A percentile compares a stretch with the other conserved stretches of the same genome.
phyloP scores from a whole-genome alignment of 1,140 invertebrate genomes.

The Drosophila albomicans region DNA sequence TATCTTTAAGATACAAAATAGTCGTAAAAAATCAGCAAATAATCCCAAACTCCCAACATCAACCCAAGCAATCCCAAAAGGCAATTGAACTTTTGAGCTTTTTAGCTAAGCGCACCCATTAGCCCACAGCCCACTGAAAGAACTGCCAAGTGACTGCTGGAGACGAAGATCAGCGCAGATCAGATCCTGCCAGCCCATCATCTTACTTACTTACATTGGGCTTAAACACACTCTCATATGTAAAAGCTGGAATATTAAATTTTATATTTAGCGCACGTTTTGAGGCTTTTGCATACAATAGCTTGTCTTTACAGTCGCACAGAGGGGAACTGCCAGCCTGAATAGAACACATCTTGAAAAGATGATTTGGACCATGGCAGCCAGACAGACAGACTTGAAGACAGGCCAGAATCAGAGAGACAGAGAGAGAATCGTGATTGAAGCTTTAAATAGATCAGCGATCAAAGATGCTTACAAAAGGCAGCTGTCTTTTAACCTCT shows the following conservation, averaged over 20 bases:
- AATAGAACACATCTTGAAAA: conserved; percentile 27
- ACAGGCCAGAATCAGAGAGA: conserved; percentile 16
- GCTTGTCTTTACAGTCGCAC: conserved; percentile 10
- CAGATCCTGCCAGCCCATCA: conserved; percentile 12
- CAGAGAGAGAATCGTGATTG: conserved; percentile 61
- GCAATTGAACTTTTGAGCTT: conserved; percentile 63
- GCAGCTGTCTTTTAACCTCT: conserved; percentile 22
- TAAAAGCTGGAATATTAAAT: conserved; percentile 73
- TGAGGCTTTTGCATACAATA: conserved; percentile 71
- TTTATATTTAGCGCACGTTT: conserved; percentile 80
- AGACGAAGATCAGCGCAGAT: neutral
- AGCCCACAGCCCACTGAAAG: conserved; percentile 17
- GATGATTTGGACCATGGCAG: conserved; percentile 37
- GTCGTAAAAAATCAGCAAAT: conserved; percentile 80
- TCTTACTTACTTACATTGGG: conserved; percentile 12
- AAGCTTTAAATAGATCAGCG: conserved; percentile 46
- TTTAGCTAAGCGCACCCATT: conserved; percentile 40
- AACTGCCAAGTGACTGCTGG: conserved; percentile 1
- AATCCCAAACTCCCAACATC: conserved; percentile 47
- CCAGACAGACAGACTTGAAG: neutral
- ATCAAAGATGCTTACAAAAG: conserved; percentile 17
- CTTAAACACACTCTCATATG: conserved; percentile 8
- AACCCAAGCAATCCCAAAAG: neutral
- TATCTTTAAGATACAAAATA: conserved; percentile 79
- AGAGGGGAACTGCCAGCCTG: conserved; percentile 3